Base-by-base conservation (phyloP, 1,140 invertebrate genomes). In the Grapholita molesta region DNA sequence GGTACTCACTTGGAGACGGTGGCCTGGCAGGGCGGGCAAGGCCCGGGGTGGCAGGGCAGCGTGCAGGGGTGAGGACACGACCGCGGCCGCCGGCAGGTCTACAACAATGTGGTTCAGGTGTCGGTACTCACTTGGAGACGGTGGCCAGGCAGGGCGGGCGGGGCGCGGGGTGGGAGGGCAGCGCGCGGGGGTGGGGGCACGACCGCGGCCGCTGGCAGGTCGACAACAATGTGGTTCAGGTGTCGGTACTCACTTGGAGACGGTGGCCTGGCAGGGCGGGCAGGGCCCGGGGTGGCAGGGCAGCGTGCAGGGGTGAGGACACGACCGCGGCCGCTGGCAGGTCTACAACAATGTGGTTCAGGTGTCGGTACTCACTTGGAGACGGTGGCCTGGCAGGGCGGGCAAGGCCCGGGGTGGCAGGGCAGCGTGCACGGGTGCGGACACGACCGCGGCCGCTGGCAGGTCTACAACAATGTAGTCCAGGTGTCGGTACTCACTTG, bases 31-130 rank as follows among this genome's bases (percentile, higher is more conserved):
- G 96, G 94, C 7, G 98, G 97, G 84, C 96, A 97, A 0, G 96
- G 95, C 0, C 96, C 98, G 0, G 98, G 98, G 89, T 99, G 94
- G 83, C 98, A 99, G 0, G 96, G 3, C 35, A n/a, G n/a, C n/a
- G n/a, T n/a, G n/a, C n/a, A n/a, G n/a, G n/a, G n/a, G n/a, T n/a
- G n/a, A n/a, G n/a, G n/a, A n/a, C n/a, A n/a, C n/a, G n/a, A n/a
- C n/a, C n/a, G n/a, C n/a, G n/a, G n/a, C n/a, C n/a, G n/a, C n/a
- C n/a, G n/a, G n/a, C n/a, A n/a, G n/a, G n/a, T n/a, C n/a, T n/a
- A n/a, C n/a, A n/a, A n/a, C n/a, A n/a, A n/a, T n/a, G n/a, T n/a
- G n/a, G n/a, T n/a, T n/a, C n/a, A n/a, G n/a, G n/a, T n/a, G n/a
- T n/a, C n/a, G n/a, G 52, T 55, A 28, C 25, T 61, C 12, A 61